Base-by-base conservation (phyloP, 2,888 invertebrate species). In the Rhimphoctona megacephalus region DNA sequence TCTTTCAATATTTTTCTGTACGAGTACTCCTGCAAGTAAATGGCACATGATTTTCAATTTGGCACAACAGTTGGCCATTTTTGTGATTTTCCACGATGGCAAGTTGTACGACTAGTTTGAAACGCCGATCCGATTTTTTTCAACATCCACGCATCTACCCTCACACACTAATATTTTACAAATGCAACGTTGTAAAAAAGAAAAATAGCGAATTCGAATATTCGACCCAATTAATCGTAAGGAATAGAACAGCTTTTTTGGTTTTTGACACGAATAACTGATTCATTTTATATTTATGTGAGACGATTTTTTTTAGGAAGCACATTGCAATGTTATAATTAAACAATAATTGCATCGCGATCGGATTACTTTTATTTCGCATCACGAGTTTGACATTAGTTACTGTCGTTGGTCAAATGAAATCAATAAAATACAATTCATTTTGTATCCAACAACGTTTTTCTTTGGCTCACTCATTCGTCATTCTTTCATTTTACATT, bases 31-130 rank as follows among this genome's bases (percentile, higher is more conserved):
- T 33, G 57, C 1, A 9, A 30, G 30, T 61, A 11, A 49, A 66
- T 76, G 84, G 83, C 77, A 86, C 70, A 61, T 49, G 39, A 46
- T 89, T 79, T 66, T 67, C 39, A 77, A 76, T 83, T 87, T 88
- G 80, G 83, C 87, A 88, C 87, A 81, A 54, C 43, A 33, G n/a
- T 86, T 84, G 79, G 86, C 87, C 85, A 81, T 54, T 69, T 30
- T 43, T 30, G 9, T 9, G 19, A 77, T 6, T 46, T 70, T 19
- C 9, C n/a, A 17, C 57, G 30, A 22, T 74, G n/a, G 22, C 49
- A 43, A n/a, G 54, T 54, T n/a, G 30, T 54, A 17, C 19, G 25
- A 79, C 69, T 70, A 79, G 67, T 43, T 36, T 43, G 43, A 70
- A 79, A 79, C n/a, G 39, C 46, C 9, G 17, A 22, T 72, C 36